Percentiles rank a stretch among this genome's conserved stretches.
Evolutionary conservation across 2,888 invertebrate genomes (phyloP).

Genomic region (Ophonus ardosiacus): DNA sequence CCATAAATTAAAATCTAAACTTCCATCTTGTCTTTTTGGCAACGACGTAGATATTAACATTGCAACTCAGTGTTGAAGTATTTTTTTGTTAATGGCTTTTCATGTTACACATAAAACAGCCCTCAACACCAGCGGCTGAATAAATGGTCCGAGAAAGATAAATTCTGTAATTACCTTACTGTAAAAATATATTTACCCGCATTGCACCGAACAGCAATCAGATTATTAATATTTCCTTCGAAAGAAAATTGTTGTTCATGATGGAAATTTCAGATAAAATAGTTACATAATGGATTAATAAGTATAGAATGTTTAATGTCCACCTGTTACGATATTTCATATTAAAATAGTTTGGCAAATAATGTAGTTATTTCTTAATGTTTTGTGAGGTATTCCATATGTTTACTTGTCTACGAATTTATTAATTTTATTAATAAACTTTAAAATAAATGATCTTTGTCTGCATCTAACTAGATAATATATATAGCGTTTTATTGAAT

Average conservation of each 20-base stretch:
- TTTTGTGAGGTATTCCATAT: background rate
- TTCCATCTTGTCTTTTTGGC: background rate
- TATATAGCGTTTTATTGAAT: no score
- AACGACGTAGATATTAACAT: no score
- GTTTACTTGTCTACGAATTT: background rate
- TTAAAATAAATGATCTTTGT: background rate
- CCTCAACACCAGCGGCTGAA: background rate
- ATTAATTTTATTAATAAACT: background rate
- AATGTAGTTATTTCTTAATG: background rate
- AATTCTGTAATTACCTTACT: background rate
- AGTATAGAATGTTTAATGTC: background rate
- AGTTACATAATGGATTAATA: background rate
- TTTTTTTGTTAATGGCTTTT: background rate
- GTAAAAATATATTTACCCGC: background rate
- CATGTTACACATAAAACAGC: background rate
- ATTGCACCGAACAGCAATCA: background rate
- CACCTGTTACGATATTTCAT: background rate
- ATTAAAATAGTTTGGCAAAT: background rate
- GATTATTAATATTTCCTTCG: no score
- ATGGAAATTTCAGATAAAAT: background rate
- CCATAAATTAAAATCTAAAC: background rate
- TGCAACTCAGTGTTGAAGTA: background rate
- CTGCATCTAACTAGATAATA: no score
- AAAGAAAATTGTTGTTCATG: no score
- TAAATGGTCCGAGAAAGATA: background rate